Evolutionary conservation across 2,797 vertebrate species (phyloP).

Genomic region (Oreortyx pictus): DNA sequence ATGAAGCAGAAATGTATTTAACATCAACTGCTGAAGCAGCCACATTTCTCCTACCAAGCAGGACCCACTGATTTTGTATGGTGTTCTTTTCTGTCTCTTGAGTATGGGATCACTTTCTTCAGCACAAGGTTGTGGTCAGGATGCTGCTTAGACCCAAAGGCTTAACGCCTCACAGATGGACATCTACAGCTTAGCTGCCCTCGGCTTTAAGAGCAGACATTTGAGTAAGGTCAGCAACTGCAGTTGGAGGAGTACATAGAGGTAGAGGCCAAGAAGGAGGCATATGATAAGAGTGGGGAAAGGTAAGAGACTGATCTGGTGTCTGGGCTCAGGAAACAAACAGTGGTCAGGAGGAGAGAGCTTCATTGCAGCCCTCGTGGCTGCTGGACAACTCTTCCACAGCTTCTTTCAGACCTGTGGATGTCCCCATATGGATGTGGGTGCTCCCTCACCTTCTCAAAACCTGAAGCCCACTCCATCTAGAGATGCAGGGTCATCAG

Average conservation of each 20-base stretch:
- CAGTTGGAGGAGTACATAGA: not conserved
- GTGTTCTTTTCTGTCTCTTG: not conserved
- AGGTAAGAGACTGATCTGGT: not conserved
- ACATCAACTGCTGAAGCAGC: not conserved
- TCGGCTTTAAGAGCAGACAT: not conserved
- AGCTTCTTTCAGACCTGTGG: not conserved
- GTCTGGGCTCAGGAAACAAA: not conserved
- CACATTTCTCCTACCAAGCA: not conserved
- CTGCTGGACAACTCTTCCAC: not conserved
- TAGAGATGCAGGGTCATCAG: accelerated
- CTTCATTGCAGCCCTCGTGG: not conserved
- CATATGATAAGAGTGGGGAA: not conserved
- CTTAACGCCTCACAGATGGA: not conserved
- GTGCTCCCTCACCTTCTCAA: not conserved
- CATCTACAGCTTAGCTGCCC: not conserved
- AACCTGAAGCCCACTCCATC: not conserved
- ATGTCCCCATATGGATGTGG: not conserved
- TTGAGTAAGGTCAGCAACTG: not conserved
- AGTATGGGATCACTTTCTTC: not conserved
- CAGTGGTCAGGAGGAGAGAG: accelerated
- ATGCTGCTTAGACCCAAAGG: not conserved
- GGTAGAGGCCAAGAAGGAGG: not conserved
- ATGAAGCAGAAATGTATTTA: not conserved
- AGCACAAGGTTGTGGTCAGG: not conserved
- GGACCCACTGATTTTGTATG: not conserved